Evolutionary conservation across 1,140 invertebrate species (phyloP).

Genomic region (Drosophila kohkoa): DNA sequence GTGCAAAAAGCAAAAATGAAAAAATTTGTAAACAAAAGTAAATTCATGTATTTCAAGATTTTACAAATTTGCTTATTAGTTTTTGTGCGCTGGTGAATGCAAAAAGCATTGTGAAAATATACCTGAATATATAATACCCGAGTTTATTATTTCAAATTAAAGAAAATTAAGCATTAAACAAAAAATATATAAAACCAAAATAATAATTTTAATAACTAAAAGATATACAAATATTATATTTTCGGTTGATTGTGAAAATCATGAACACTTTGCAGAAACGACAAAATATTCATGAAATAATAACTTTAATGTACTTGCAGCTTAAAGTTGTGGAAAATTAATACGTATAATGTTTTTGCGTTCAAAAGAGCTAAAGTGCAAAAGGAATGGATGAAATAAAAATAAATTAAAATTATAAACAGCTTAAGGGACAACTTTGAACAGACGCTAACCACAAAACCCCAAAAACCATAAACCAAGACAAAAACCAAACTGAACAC

Average conservation of each 20-base stretch:
- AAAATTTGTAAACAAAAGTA: conserved; percentile 3
- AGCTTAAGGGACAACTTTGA: conserved; percentile 70
- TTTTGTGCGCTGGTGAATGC: background rate
- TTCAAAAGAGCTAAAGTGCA: conserved; percentile 46
- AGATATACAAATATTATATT: no score
- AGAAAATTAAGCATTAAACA: no score
- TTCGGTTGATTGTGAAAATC: background rate
- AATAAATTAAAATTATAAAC: conserved; percentile 70
- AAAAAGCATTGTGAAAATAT: background rate
- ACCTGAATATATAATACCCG: no score
- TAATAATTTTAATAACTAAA: no score
- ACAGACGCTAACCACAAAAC: conserved; percentile 26
- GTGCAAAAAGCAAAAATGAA: background rate
- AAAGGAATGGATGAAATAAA: conserved; percentile 40
- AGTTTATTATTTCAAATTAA: no score
- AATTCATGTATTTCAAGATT: background rate
- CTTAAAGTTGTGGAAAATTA: conserved; percentile 41
- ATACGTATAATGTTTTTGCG: conserved; percentile 29
- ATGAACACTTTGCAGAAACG: background rate
- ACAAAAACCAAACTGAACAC: conserved; percentile 55
- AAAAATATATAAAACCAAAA: no score
- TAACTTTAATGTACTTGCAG: conserved; percentile 11
- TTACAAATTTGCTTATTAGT: background rate
- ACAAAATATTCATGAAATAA: background rate
- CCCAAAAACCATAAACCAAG: conserved; percentile 74